Evolutionary conservation across 2,113 vertebrate genomes (phyloP), one percentile per base, ranked within the genome.

Genomic region (Pungitius pungitius): DNA sequence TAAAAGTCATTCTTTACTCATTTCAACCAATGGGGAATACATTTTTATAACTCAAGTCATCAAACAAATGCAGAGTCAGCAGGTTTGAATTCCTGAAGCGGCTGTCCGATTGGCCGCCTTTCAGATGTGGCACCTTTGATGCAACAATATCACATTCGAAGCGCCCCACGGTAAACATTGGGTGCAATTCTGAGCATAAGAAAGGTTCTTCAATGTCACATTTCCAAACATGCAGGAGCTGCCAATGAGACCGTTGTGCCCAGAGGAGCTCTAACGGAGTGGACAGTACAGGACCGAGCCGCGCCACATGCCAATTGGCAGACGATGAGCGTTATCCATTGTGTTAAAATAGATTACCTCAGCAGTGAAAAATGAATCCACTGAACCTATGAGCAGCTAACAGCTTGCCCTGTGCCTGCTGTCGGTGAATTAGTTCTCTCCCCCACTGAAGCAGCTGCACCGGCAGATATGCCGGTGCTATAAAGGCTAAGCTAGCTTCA

Each of bases 171-270:
- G 11, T 43, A 15, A 17, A 24, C 14, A 17, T 11, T 61, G n/a
- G 15, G 15, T 65, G 72, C 68, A 73, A 26, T 59, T 69, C 40
- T 8, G 43, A 71, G 42, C 22, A 22, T 24, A 37, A 80, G 52
- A 72, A 60, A 75, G 22, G 30, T 8, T 37, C 66, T 75, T 78
- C 63, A 79, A 84, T 72, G 78, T 87, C 81, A 69, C 63, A 22
- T 57, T 49, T 66, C 13, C 40, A 1, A 47, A 42, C 59, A 51
- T 22, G 56, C 37, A 55, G 24, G 26, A 64, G 73, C 65, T 77
- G 85, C 65, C 78, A 87, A 10, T 1, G 27, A 68, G 51, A 56
- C 26, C 22, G 10, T 2, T 2, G 4, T 43, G 67, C 73, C 63
- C 71, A 33, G 58, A 64, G 71, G 61, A 4, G 68, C 35, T 30